Percentiles rank a stretch among this genome's conserved stretches.
These are phyloP conservation scores for Chloroceryle amazona DNA, from an alignment of 2,797 vertebrate genomes.

Conservation along the genomic window DNA sequence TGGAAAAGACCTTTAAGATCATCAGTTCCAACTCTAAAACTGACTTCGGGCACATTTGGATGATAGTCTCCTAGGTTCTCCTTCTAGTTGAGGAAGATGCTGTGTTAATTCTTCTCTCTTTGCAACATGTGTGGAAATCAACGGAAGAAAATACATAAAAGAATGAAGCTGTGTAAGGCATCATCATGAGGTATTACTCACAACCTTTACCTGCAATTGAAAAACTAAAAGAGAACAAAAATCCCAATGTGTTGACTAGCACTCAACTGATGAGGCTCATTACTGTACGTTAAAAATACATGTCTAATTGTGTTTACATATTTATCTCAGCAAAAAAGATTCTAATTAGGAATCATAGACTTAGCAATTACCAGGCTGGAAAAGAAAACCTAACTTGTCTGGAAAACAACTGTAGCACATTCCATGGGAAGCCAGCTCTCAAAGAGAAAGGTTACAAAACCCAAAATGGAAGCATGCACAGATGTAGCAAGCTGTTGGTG, in stretches of 20 bases:
- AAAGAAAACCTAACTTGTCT: neutral
- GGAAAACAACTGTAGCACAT: conserved; percentile 6
- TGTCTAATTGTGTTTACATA: conserved; percentile 38
- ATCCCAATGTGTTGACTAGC: neutral
- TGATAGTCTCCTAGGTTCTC: neutral
- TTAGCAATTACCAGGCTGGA: conserved; percentile 40
- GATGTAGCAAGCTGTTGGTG: neutral
- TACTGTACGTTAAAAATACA: conserved; percentile 11
- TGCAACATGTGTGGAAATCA: neutral
- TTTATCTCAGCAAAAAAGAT: conserved; percentile 65
- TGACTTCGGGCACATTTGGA: neutral
- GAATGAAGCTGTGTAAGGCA: neutral
- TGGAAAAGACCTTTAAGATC: neutral
- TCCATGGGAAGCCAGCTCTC: conserved; percentile 1
- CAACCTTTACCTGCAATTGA: neutral
- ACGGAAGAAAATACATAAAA: neutral
- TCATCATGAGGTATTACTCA: neutral
- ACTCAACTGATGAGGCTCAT: neutral
- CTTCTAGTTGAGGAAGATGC: neutral
- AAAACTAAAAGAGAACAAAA: conserved; percentile 8
- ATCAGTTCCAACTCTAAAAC: neutral
- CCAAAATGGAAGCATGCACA: neutral
- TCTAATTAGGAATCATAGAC: conserved; percentile 59
- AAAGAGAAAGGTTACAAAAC: neutral
- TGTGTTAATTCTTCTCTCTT: neutral